phyloP scores from a whole-genome alignment of 2,888 invertebrate species.

The Parnassius glacialis region DNA sequence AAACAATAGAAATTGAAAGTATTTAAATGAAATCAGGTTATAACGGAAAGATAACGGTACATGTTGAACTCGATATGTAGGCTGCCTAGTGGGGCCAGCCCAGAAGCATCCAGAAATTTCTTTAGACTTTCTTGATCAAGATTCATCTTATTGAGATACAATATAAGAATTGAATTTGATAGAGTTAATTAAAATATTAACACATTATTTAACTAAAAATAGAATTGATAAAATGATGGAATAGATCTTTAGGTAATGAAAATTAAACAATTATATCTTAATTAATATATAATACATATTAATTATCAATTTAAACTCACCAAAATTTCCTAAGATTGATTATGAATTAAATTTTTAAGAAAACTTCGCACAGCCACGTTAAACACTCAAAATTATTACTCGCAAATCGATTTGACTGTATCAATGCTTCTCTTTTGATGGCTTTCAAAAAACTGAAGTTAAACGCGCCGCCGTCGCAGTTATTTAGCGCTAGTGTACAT shows the following conservation, averaged over 20 bases:
- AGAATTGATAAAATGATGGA: too few species aligned
- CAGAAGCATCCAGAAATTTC: slow-evolving; percentile 64
- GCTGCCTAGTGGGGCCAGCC: slow-evolving; percentile 52
- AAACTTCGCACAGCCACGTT: slow-evolving; percentile 53
- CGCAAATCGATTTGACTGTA: slow-evolving; percentile 28
- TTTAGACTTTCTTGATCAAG: slow-evolving; percentile 10
- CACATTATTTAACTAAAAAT: too few species aligned
- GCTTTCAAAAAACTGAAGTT: slow-evolving; percentile 71
- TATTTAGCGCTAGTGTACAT: slow-evolving; percentile 80
- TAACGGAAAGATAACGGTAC: slow-evolving; percentile 56
- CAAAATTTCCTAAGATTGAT: slow-evolving; percentile 33
- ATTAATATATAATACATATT: too few species aligned
- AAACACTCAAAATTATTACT: slow-evolving; percentile 49
- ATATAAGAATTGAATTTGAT: too few species aligned
- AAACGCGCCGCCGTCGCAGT: slow-evolving; percentile 66
- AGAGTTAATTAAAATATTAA: too few species aligned
- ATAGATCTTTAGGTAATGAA: too few species aligned
- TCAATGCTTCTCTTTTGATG: slow-evolving; percentile 57
- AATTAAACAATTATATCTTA: too few species aligned
- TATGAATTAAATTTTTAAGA: slow-evolving; percentile 37
- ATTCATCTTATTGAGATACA: not conserved
- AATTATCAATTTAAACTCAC: slow-evolving; percentile 32
- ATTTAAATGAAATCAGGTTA: slow-evolving; percentile 11
- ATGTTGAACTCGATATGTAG: slow-evolving; percentile 44
- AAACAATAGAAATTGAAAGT: slow-evolving; percentile 45